A percentile compares a stretch with the other conserved stretches of the same genome.
Conservation (phyloP, 2,113 vertebrate species). For the Pterocles orientalis region DNA sequence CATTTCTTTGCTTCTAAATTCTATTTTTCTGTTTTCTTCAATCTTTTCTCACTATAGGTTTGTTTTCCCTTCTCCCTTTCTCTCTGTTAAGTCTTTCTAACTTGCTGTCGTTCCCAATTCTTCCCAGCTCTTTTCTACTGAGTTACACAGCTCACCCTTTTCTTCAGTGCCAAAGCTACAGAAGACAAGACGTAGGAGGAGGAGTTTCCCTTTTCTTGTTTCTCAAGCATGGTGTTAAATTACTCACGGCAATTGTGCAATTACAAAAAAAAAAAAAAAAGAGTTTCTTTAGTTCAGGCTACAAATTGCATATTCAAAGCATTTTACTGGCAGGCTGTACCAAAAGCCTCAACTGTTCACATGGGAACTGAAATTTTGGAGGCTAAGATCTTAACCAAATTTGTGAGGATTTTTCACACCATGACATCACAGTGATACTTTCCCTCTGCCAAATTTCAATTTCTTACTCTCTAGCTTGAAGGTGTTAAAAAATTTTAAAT, state of each 20-base stretch:
- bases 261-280: neutral
- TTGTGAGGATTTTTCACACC: neutral
- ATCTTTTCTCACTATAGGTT: neutral
- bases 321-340: neutral
- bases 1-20: neutral
- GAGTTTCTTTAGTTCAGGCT: neutral
- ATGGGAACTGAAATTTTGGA: neutral
- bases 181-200: neutral
- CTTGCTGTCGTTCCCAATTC: neutral
- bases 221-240: slow-evolving; percentile 1
- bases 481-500: neutral
- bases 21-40: neutral
- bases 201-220: neutral
- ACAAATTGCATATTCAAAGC: neutral
- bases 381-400: neutral
- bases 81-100: neutral
- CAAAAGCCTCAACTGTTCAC: neutral
- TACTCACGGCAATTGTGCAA: slow-evolving; percentile 5
- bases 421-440: neutral
- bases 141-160: neutral
- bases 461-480: neutral
- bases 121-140: neutral
- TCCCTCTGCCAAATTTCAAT: neutral
- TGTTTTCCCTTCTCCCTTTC: neutral
- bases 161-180: neutral